Evolutionary conservation across 2,888 invertebrate genomes (phyloP).

Genomic region (Caenorhabditis becei): DNA sequence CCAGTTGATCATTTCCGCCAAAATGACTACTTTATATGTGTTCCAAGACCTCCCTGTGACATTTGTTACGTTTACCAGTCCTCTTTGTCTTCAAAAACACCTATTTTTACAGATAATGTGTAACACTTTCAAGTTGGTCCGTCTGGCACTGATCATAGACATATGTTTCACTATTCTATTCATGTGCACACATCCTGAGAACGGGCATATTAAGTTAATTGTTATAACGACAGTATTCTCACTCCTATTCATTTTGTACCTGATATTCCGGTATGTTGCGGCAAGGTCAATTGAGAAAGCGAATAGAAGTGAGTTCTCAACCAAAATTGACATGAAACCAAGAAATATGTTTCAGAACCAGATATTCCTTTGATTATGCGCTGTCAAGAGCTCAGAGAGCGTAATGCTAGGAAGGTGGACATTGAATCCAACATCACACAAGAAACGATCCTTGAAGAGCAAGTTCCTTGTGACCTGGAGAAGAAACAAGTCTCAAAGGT

Average conservation of each 20-base stretch:
- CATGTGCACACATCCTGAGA: not conserved
- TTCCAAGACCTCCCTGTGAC: no score
- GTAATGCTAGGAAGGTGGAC: not conserved
- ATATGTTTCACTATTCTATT: not conserved
- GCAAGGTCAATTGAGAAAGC: not conserved
- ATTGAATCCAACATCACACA: not conserved
- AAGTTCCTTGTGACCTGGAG: no score
- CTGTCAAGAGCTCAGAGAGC: not conserved
- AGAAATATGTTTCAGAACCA: not conserved
- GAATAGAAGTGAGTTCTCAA: not conserved
- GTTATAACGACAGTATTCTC: not conserved
- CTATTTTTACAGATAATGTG: no score
- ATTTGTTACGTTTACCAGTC: no score
- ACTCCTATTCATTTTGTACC: not conserved
- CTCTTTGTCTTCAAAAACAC: no score
- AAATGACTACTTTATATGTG: no score
- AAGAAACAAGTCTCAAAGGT: no score
- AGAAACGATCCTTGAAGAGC: not conserved
- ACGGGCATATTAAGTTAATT: not conserved
- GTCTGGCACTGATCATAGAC: no score
- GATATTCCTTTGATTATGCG: not conserved
- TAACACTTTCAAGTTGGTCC: no score
- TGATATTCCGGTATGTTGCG: not conserved
- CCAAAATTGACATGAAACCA: no score
- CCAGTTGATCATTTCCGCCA: no score